Evolutionary conservation across 2,888 invertebrate species (phyloP), one percentile per base, ranked within the genome.

Genomic region (Lasius fuliginosus): DNA sequence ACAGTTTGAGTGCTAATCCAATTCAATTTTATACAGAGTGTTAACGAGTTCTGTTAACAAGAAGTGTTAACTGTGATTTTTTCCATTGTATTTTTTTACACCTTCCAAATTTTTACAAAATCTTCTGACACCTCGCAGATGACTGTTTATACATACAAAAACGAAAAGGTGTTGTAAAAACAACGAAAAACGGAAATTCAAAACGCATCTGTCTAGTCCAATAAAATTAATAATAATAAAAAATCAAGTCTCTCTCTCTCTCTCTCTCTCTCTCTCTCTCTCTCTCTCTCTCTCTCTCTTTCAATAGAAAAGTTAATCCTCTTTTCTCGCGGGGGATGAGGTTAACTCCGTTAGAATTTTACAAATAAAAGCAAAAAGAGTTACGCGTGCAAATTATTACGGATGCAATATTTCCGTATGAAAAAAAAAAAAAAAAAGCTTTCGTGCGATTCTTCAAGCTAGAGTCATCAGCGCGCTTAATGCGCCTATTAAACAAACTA

Each of bases 401-500:
- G 46, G 23, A 64, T 23, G 46, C 5, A 18, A 60, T 60, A 60
- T 30, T 30, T 67, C 0, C 8, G 9, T 40, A 65, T 2, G 18
- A 4, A 15, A 3, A 49, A 49, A 49, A 18, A 49, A 18, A 49
- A 5, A 49, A 49, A 49, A 6, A 1, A 49, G 1, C 18, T 49
- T 49, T 18, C 49, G 1, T 18, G 8, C 8, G n/a, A 8, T 18
- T 53, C 6, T 18, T n/a, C n/a, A 18, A 18, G 18, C 36, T 12
- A 4, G n/a, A 23, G 12, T 33, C 65, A 65, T 64, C 56, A 12
- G n/a, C 11, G 15, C n/a, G 12, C 23, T 71, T 81, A 71, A 71
- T 62, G 60, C 12, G 27, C 46, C 73, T 46, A 81, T 81, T 81
- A 81, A 71, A 46, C 73, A 60, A 81, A 81, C 60, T 73, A 81